Evolutionary conservation across 1,140 invertebrate genomes (phyloP).

Genomic region (Pemphigus obesinymphae): DNA sequence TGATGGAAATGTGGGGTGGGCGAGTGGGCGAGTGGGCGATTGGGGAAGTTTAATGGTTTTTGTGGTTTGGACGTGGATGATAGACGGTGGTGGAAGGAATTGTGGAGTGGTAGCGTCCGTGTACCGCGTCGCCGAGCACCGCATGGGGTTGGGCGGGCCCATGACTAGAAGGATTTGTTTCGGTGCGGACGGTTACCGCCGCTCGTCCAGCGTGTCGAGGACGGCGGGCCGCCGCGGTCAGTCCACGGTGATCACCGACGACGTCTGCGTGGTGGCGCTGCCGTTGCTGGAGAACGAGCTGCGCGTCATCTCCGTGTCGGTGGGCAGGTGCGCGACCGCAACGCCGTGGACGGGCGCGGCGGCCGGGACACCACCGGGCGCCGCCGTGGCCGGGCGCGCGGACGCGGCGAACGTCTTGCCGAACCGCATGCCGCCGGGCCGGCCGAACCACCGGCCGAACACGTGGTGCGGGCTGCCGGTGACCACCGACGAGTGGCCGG

Average conservation of each 20-base stretch:
- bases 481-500: conserved; percentile 43
- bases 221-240: conserved; percentile 15
- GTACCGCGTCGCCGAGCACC: not conserved
- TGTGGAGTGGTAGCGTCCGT: not conserved
- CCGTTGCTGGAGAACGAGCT: conserved; percentile 57
- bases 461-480: not conserved
- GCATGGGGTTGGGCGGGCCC: not conserved
- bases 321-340: conserved; percentile 50
- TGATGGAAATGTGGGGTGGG: no score
- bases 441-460: conserved; percentile 46
- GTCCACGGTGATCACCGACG: conserved; percentile 51
- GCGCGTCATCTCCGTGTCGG: conserved; percentile 54
- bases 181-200: not conserved
- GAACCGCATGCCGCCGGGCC: not conserved
- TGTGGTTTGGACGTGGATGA: not conserved
- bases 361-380: not conserved
- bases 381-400: not conserved
- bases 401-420: not conserved
- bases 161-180: conserved; percentile 29
- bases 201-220: not conserved
- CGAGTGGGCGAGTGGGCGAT: no score
- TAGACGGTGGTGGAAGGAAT: not conserved
- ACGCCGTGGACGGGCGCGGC: not conserved
- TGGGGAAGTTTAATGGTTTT: not conserved
- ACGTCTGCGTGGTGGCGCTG: conserved; percentile 53